Conservation (phyloP, 2,888 invertebrate genomes). For the Xiphydria camelus region DNA sequence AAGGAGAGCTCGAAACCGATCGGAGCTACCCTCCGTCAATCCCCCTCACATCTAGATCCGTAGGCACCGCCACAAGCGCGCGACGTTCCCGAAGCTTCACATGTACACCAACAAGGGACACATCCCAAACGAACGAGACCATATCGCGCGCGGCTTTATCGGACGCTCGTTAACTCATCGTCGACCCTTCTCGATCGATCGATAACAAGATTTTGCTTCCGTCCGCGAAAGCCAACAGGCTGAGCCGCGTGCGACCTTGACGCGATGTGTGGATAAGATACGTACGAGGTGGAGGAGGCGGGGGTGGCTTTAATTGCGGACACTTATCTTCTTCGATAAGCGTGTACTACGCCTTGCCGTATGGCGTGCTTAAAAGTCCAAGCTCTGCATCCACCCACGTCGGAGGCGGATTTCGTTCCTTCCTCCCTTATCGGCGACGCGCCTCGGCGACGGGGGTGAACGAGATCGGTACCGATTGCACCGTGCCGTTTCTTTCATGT, state of each 20-base stretch:
- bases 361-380: no score
- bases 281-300: conserved; percentile 5
- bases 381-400: conserved; percentile 18
- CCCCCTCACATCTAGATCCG: no score
- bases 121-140: no score
- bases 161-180: conserved; percentile 29
- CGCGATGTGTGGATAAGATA: background rate
- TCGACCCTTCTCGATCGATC: conserved; percentile 20
- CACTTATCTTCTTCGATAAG: conserved; percentile 44
- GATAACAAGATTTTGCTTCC: conserved; percentile 27
- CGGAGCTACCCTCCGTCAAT: no score
- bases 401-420: background rate
- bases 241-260: background rate
- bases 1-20: no score
- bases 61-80: no score
- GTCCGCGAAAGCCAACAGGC: background rate
- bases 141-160: conserved; percentile 18
- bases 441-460: background rate
- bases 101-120: no score
- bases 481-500: no score
- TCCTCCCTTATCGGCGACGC: conserved; percentile 1
- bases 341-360: conserved; percentile 31
- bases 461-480: no score
- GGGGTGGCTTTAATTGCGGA: conserved; percentile 31
- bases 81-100: no score